Evolutionary conservation across 2,888 invertebrate species (phyloP).

Genomic region (Drosophila anomalata): DNA sequence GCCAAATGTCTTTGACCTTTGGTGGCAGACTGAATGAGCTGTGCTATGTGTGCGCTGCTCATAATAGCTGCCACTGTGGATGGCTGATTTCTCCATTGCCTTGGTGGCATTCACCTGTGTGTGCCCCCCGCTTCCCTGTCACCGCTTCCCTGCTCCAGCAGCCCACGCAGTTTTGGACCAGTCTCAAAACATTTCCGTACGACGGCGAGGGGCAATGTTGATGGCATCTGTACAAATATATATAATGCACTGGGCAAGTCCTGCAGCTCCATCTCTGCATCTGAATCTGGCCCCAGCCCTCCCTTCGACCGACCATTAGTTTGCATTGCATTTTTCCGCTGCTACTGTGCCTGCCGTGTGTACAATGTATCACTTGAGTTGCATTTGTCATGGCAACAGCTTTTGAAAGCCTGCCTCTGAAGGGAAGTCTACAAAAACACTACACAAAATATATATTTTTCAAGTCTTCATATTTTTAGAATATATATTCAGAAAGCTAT

Average conservation of each 20-base stretch:
- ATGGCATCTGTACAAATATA: conserved; percentile 35
- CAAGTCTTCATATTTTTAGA: no score
- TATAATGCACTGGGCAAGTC: conserved; percentile 14
- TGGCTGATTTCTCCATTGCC: conserved; percentile 50
- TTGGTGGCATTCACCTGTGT: conserved; percentile 75
- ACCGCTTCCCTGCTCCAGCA: conserved; percentile 7
- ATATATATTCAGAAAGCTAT: neutral
- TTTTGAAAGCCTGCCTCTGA: conserved; percentile 54
- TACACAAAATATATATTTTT: neutral
- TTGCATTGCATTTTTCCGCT: conserved; percentile 40
- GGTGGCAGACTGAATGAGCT: conserved; percentile 24
- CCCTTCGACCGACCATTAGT: conserved; percentile 17
- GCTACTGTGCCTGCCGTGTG: conserved; percentile 31
- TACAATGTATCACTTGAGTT: conserved; percentile 79
- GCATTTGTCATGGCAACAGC: conserved; percentile 73
- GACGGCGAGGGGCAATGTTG: conserved; percentile 20
- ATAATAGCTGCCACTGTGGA: conserved; percentile 60
- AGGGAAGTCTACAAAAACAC: conserved; percentile 27
- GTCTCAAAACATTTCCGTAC: conserved; percentile 56
- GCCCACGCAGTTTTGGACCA: conserved; percentile 66
- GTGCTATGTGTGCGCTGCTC: conserved; percentile 29
- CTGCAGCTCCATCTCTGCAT: conserved; percentile 2
- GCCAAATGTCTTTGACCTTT: conserved; percentile 73
- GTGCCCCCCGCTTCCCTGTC: conserved; percentile 4
- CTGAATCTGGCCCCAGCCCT: neutral